Percentiles rank a stretch among this genome's conserved stretches.
These are phyloP conservation scores for Acanthosoma haemorrhoidale DNA, from an alignment of 2,888 invertebrate species.

Conservation along the genomic window DNA sequence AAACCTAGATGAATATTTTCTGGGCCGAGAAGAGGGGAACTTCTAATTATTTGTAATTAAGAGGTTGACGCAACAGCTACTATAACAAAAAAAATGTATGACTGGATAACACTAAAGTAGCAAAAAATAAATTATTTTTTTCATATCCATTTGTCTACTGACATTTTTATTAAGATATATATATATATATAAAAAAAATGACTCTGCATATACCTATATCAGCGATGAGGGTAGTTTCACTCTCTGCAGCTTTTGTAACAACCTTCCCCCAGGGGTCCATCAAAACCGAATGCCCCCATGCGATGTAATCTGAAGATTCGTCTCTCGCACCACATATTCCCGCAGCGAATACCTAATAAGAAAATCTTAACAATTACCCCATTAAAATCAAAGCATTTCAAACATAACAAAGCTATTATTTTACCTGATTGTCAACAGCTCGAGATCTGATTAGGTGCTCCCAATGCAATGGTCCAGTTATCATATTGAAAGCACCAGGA, in stretches of 20 bases:
- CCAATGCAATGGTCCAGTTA: slow-evolving; percentile 93
- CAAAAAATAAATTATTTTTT: no score
- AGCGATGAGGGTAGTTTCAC: slow-evolving; percentile 64
- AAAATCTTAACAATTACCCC: neutral
- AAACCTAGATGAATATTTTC: no score
- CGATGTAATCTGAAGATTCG: slow-evolving; percentile 64
- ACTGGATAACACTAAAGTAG: no score
- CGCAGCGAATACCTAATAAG: slow-evolving; percentile 64
- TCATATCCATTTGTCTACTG: no score
- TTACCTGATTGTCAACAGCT: slow-evolving; percentile 76
- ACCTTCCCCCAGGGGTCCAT: slow-evolving; percentile 81
- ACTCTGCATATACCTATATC: slow-evolving; percentile 63
- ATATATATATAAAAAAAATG: neutral
- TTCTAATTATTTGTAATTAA: no score
- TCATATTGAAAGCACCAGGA: slow-evolving; percentile 94
- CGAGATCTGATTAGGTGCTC: slow-evolving; percentile 72
- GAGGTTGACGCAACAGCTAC: no score
- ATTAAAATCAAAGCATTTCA: neutral
- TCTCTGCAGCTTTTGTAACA: slow-evolving; percentile 60
- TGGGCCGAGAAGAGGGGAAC: no score
- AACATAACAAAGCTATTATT: neutral
- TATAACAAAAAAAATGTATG: no score
- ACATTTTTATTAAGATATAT: neutral
- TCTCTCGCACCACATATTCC: slow-evolving; percentile 79
- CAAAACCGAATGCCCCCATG: slow-evolving; percentile 82